Base-by-base conservation (phyloP, 2,888 invertebrate species). In the Cancer borealis region DNA sequence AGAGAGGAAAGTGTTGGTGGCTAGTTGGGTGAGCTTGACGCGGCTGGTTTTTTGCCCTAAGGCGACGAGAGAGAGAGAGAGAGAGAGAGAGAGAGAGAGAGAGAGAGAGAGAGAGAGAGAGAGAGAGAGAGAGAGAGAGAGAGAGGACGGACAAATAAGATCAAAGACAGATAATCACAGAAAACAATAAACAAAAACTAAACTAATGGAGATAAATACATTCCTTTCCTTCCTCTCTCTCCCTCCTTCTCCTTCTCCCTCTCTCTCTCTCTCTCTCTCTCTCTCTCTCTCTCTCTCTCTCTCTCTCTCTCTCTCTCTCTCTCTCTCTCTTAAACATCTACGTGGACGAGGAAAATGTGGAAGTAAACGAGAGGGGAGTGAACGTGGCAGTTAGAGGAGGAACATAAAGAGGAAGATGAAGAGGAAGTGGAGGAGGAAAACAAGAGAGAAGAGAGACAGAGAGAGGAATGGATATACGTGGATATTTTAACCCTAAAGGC, bases 241-340 rank as follows among this genome's bases (percentile, higher is more conserved):
- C 89, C 30, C 89, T 89, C 89, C 47, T 49, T 47, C 89, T 89
- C 89, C 30, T 49, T 89, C 89, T 89, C 89, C 49, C 90, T 90
- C 90, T 54, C 91, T 60, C 5, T 49, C 54, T 54, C 54, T 54
- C 54, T 54, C 8, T 54, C 54, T 54, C 54, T 54, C 12, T 1
- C 54, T 54, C 12, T 54, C 54, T 12, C 54, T 12, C 54, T 12
- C 54, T 12, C 54, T 54, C 54, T 12, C 54, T 12, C 54, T 54
- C 54, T 12, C 54, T 54, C 54, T 49, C 49, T 49, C 49, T 49
- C 49, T 49, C 49, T 49, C 49, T 66, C 66, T 21, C 66, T 66
- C 66, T 21, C 66, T 66, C 66, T 66, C 66, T 66, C 66, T 39
- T 39, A 39, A 39, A 39, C 39, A 0, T 17, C 0, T 10, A 54